These are phyloP conservation scores for Amblyopsis hoosieri DNA, from an alignment of 2,797 vertebrate genomes.

Conservation along the genomic window DNA sequence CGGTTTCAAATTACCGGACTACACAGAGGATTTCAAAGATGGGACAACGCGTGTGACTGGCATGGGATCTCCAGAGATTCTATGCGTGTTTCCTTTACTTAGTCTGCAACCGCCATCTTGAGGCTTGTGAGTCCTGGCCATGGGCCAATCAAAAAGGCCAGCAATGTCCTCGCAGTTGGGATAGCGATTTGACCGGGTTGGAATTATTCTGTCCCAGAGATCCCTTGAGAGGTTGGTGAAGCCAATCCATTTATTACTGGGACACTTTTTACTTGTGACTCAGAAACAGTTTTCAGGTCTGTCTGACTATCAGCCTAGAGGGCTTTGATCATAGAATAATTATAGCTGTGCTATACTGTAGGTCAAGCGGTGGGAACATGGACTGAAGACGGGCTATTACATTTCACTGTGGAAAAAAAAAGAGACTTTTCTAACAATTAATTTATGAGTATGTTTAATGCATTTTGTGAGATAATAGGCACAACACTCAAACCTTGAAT, in stretches of 20 bases:
- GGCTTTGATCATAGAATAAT: neutral
- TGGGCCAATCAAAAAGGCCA: neutral
- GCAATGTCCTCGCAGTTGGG: neutral
- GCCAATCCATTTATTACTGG: constrained; percentile 4
- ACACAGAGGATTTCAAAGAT: constrained; percentile 12
- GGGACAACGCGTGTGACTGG: neutral
- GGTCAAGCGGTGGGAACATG: neutral
- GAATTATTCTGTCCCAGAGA: constrained; percentile 4
- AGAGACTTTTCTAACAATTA: too few species aligned
- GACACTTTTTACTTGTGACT: neutral
- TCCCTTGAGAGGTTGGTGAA: neutral
- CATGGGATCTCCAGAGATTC: neutral
- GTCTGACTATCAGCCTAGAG: neutral
- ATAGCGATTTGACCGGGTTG: neutral
- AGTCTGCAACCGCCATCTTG: neutral
- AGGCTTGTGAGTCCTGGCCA: neutral
- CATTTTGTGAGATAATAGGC: neutral
- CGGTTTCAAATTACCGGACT: constrained; percentile 36
- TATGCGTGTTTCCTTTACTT: neutral
- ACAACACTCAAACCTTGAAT: neutral
- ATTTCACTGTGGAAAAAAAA: too few species aligned
- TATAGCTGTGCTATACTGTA: neutral
- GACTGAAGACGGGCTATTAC: neutral
- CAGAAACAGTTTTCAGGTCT: neutral
- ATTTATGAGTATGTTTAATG: too few species aligned